Conservation (phyloP, 2,888 invertebrate species). For the Microplitis deprimator region DNA sequence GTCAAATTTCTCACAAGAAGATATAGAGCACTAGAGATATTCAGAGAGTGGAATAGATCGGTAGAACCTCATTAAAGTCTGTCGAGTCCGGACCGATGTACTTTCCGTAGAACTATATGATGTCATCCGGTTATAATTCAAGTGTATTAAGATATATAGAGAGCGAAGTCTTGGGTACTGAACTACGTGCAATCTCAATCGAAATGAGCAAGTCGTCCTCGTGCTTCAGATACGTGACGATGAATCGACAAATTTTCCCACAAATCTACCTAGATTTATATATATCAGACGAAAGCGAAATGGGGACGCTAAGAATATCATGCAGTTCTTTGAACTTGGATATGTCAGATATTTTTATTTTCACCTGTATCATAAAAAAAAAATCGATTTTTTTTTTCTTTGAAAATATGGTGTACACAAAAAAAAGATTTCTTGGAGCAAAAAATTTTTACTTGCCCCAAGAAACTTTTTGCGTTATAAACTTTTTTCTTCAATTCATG, state of each 20-base stretch:
- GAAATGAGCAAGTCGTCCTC: conserved; percentile 37
- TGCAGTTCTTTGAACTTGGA: no score
- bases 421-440: no score
- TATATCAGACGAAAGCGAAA: no score
- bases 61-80: conserved; percentile 47
- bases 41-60: not conserved
- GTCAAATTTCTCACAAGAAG: not conserved
- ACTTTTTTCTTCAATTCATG: no score
- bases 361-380: no score
- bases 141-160: conserved; percentile 23
- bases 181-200: conserved; percentile 21
- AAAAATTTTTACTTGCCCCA: no score
- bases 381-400: no score
- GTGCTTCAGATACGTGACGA: conserved; percentile 35
- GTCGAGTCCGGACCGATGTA: conserved; percentile 42
- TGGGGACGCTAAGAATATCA: no score
- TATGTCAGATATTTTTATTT: no score
- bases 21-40: not conserved
- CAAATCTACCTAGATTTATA: not conserved
- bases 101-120: conserved; percentile 37
- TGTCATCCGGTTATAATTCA: conserved; percentile 40
- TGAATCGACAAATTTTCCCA: not conserved
- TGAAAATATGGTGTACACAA: no score
- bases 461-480: no score
- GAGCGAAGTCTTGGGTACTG: not conserved